Base-by-base conservation (phyloP, 2,888 invertebrate genomes). In the Scotopteryx bipunctaria region DNA sequence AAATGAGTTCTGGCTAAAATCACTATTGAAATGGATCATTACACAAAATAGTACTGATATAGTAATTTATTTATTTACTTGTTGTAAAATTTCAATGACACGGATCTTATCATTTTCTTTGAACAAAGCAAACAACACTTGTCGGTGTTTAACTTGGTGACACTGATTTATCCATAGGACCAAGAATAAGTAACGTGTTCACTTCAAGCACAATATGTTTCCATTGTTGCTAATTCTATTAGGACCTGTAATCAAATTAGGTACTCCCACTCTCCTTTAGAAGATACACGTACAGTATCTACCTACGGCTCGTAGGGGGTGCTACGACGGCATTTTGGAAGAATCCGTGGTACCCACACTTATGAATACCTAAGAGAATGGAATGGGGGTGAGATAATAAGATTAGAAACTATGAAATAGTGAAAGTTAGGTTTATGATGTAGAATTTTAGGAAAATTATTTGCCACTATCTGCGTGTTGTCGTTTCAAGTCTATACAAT, bases 181-280 rank as follows among this genome's bases (percentile, higher is more conserved):
- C 17, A 16, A 3, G 2, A 13, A 36, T 16, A 3, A 29, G 35
- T 32, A n/a, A 36, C 52, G 53, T 47, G 53, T 43, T 38, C 32
- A 33, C 33, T 16, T 16, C 11, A 21, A 29, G 19, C 27, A 38
- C 38, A 8, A 14, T 5, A 37, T 15, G 17, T 9, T 32, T 41
- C 25, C 27, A 27, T 47, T 47, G 53, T 47, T 40, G 38, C 31
- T 54, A 54, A 54, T 54, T 45, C 38, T 36, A 54, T 54, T 54
- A 54, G 23, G 9, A n/a, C 16, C 29, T 36, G 40, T 54, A 54
- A 54, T 54, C 31, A 45, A 48, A 54, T 54, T 54, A 54, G 38
- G 38, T 21, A n/a, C 15, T 19, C 1, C 46, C 2, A 23, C 16
- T 13, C 15, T 25, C 13, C 25, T 32, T 17, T 36, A 23, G 11